Percentiles rank a stretch among this genome's conserved stretches.
phyloP scores from a whole-genome alignment of 2,888 invertebrate genomes.

The Tethea ocularis region DNA sequence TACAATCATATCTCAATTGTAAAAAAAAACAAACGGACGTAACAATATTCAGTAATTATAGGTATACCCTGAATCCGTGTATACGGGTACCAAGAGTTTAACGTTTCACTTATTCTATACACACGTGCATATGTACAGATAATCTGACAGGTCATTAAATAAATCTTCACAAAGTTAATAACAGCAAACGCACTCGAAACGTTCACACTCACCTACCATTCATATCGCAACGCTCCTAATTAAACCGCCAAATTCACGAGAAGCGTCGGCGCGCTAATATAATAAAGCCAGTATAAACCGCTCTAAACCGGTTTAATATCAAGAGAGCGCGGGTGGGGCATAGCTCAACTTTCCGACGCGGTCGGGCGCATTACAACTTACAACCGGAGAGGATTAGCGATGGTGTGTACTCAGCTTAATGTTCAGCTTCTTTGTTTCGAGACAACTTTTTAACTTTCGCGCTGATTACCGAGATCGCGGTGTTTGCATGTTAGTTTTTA shows the following conservation, averaged over 20 bases:
- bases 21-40: not conserved
- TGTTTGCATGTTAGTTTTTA: not conserved
- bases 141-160: constrained; percentile 33
- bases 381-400: constrained; percentile 64
- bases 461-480: constrained; percentile 30
- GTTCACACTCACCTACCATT: constrained; percentile 47
- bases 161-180: constrained; percentile 36
- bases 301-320: constrained; percentile 78
- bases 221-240: constrained; percentile 58
- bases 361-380: constrained; percentile 68
- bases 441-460: constrained; percentile 33
- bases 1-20: no score
- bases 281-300: constrained; percentile 78
- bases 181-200: constrained; percentile 25
- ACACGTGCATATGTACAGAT: constrained; percentile 9
- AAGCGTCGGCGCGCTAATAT: constrained; percentile 75
- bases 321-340: constrained; percentile 52
- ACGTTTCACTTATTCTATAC: not conserved
- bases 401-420: constrained; percentile 65
- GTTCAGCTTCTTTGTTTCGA: constrained; percentile 64
- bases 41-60: not conserved
- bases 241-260: constrained; percentile 65
- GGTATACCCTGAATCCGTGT: not conserved
- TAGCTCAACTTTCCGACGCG: constrained; percentile 70
- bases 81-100: not conserved